Evolutionary conservation across 2,888 invertebrate genomes (phyloP).

Genomic region (Andricus curvator): DNA sequence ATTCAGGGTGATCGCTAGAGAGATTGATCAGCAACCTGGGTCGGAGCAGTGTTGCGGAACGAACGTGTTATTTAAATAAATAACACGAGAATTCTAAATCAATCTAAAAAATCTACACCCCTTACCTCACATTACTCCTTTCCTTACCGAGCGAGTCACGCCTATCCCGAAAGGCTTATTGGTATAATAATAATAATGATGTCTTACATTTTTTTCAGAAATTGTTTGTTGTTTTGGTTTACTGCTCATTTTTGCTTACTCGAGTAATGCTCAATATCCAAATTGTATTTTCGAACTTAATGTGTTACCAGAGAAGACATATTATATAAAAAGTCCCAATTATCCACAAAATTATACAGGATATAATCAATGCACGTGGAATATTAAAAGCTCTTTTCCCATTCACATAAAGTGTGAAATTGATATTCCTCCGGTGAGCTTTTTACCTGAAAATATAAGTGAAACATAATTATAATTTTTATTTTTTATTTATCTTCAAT

Average conservation of each 20-base stretch:
- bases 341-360: slow-evolving; percentile 79
- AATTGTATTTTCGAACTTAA: slow-evolving; percentile 79
- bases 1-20: no score
- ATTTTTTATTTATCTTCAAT: no score
- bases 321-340: slow-evolving; percentile 79
- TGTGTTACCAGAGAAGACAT: slow-evolving; percentile 73
- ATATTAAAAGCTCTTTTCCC: slow-evolving; percentile 74
- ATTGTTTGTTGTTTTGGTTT: slow-evolving; percentile 59
- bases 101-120: no score
- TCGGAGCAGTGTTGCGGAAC: no score
- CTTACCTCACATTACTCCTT: no score
- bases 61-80: no score
- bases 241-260: slow-evolving; percentile 69
- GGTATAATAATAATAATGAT: no score
- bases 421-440: slow-evolving; percentile 41
- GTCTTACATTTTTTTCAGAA: slow-evolving; percentile 4
- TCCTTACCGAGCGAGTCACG: no score
- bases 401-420: slow-evolving; percentile 36
- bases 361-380: slow-evolving; percentile 80
- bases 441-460: background rate
- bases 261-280: slow-evolving; percentile 68
- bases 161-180: no score
- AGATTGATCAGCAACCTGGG: no score
- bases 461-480: background rate
- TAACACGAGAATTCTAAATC: no score